Conservation (phyloP, 2,888 invertebrate genomes). For the Erebia ligea region DNA sequence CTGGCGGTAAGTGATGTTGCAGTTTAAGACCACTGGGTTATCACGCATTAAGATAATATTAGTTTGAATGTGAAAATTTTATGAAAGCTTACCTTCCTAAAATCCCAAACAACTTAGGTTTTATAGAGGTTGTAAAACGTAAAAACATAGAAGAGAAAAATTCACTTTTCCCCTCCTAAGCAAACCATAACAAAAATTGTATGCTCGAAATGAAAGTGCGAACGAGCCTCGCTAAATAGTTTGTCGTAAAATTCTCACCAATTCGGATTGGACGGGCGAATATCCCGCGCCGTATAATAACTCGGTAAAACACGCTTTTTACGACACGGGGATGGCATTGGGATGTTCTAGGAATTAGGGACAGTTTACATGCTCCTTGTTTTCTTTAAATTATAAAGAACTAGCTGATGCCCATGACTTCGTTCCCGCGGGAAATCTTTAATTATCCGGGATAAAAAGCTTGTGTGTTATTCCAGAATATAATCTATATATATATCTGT, state of each 20-base stretch:
- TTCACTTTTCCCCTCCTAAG: slow-evolving; percentile 11
- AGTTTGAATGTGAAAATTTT: not conserved
- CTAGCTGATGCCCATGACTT: too few relatives aligned
- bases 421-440: too few relatives aligned
- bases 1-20: too few relatives aligned
- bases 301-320: slow-evolving; percentile 70
- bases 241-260: slow-evolving; percentile 69
- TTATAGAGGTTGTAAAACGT: not conserved
- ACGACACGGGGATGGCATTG: slow-evolving; percentile 54
- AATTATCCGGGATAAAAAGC: too few relatives aligned
- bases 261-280: slow-evolving; percentile 66
- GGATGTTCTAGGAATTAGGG: slow-evolving; percentile 27
- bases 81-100: not conserved
- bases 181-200: slow-evolving; percentile 32
- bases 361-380: slow-evolving; percentile 26
- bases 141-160: not conserved
- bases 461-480: too few relatives aligned
- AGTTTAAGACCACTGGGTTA: too few relatives aligned
- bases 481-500: too few relatives aligned
- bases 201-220: slow-evolving; percentile 22
- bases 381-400: too few relatives aligned
- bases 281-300: slow-evolving; percentile 67
- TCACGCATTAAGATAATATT: too few relatives aligned
- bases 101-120: not conserved
- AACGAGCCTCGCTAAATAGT: slow-evolving; percentile 50